Evolutionary conservation across 2,888 invertebrate genomes (phyloP).

Genomic region (Crepidodera aurea): DNA sequence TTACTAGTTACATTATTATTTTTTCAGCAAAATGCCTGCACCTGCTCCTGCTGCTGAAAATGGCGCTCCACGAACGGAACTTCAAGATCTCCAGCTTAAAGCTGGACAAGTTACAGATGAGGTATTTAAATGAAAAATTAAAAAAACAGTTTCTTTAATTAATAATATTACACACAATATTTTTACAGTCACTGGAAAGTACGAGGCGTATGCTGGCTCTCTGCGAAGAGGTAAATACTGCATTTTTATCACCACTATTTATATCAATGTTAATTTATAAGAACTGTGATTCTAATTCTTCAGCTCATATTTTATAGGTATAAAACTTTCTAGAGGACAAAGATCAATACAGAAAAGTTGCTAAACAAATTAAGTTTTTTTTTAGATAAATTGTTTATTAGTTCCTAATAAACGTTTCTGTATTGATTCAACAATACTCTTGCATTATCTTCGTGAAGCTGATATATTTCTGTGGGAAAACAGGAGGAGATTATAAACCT

Average conservation of each 20-base stretch:
- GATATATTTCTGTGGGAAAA: slow-evolving; percentile 38
- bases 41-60: slow-evolving; percentile 68
- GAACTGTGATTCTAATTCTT: slow-evolving; percentile 34
- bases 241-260: slow-evolving; percentile 1
- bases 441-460: slow-evolving; percentile 30
- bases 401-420: slow-evolving; percentile 16
- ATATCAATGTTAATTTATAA: slow-evolving; percentile 36
- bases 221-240: slow-evolving; percentile 87
- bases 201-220: slow-evolving; percentile 91
- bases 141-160: neutral
- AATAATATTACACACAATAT: slow-evolving; percentile 18
- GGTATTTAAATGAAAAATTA: slow-evolving; percentile 63
- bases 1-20: no score
- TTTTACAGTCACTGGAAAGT: slow-evolving; percentile 88
- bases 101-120: slow-evolving; percentile 90
- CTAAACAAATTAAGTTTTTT: neutral
- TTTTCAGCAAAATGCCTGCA: slow-evolving; percentile 66
- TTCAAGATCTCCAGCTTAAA: slow-evolving; percentile 88
- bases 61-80: slow-evolving; percentile 82
- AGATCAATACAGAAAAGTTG: slow-evolving; percentile 30
- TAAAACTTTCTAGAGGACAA: slow-evolving; percentile 32
- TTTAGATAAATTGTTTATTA: neutral
- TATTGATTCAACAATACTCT: slow-evolving; percentile 12
- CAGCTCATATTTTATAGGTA: slow-evolving; percentile 37
- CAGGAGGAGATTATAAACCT: slow-evolving; percentile 39